A percentile compares a stretch with the other conserved stretches of the same genome.
These are phyloP conservation scores for Daptonema setosum DNA, from an alignment of 2,888 invertebrate genomes.

Conservation along the genomic window DNA sequence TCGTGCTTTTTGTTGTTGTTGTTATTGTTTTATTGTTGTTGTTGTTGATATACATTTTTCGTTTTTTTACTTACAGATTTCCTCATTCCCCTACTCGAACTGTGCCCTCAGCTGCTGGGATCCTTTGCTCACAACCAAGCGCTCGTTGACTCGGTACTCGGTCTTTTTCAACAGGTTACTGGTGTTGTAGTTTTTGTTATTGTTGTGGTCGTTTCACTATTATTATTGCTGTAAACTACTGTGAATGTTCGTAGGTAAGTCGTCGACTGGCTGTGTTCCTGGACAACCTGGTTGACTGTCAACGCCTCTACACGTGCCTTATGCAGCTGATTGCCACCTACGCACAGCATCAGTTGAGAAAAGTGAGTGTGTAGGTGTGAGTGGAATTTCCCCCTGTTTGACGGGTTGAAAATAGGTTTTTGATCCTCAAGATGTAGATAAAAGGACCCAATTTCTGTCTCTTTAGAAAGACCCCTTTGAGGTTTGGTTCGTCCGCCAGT, in stretches of 20 bases:
- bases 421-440: no score
- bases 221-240: no score
- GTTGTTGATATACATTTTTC: not conserved
- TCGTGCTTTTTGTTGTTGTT: constrained; percentile 29
- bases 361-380: no score
- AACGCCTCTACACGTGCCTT: constrained; percentile 45
- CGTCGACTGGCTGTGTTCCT: no score
- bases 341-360: constrained; percentile 30
- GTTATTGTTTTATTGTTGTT: not conserved
- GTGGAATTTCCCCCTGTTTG: not conserved
- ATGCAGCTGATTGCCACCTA: constrained; percentile 49
- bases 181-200: no score
- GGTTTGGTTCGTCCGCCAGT: no score
- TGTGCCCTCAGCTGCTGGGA: constrained; percentile 12
- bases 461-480: no score
- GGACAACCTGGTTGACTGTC: constrained; percentile 28
- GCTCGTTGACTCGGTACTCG: constrained; percentile 16
- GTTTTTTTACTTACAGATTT: constrained; percentile 13
- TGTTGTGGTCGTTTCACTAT: no score
- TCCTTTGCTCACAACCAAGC: constrained; percentile 12
- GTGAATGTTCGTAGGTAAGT: no score
- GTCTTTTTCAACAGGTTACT: constrained; percentile 16
- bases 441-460: no score
- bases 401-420: no score
- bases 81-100: constrained; percentile 13